phyloP scores from a whole-genome alignment of 2,113 vertebrate genomes.

The Podiceps cristatus region DNA sequence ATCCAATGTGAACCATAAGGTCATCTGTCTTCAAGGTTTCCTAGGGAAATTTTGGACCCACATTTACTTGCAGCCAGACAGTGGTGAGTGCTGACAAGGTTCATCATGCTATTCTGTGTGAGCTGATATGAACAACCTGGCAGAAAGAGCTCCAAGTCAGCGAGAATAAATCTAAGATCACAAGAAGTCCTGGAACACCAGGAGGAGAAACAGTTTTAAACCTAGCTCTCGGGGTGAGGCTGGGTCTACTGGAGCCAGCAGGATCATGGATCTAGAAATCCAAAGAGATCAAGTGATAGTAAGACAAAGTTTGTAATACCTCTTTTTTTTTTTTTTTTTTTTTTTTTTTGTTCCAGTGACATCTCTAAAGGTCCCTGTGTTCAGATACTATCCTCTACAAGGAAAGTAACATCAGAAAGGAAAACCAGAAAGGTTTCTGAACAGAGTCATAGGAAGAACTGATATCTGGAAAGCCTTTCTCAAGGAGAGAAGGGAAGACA shows the following conservation, averaged over 20 bases:
- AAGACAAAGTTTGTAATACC: not conserved
- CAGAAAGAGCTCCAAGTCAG: not conserved
- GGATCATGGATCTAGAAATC: not conserved
- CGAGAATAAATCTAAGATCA: not conserved
- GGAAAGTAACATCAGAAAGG: not conserved
- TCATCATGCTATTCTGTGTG: not conserved
- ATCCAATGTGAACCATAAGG: not conserved
- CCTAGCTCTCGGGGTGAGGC: not conserved
- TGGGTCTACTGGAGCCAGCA: not conserved
- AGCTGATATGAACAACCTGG: not conserved
- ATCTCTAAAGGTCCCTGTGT: not conserved
- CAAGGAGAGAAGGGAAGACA: not conserved
- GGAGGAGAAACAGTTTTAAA: not conserved
- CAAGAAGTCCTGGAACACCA: not conserved
- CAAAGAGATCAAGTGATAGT: not conserved
- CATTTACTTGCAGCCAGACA: not conserved
- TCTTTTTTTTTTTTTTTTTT: not conserved
- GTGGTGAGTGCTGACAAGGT: not conserved
- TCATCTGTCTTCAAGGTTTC: not conserved
- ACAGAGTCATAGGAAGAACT: not conserved
- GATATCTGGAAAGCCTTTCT: not conserved
- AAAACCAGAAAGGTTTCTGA: not conserved
- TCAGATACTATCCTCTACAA: not conserved
- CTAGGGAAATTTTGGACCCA: not conserved
- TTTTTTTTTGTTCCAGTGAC: not conserved